Evolutionary conservation across 2,113 vertebrate genomes (phyloP).

Genomic region (Macaca fascicularis): T2T-MFA8v1.1 NC_088389.1:41297001-41297500

Average conservation of each 20-base stretch:
- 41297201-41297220: conserved; percentile 67
- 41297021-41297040: conserved; percentile 39
- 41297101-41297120: conserved; percentile 19
- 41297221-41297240: conserved; percentile 75
- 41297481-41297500: conserved; percentile 29
- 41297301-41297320: conserved; percentile 59
- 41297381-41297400: conserved; percentile 62
- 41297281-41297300: conserved; percentile 66
- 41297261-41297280: conserved; percentile 64
- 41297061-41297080: neutral
- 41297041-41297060: neutral
- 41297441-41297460: conserved; percentile 64
- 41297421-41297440: conserved; percentile 69
- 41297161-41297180: conserved; percentile 60
- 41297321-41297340: conserved; percentile 67
- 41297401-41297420: conserved; percentile 60
- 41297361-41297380: conserved; percentile 56
- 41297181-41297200: conserved; percentile 60
- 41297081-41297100: neutral
- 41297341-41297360: conserved; percentile 57
- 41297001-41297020: neutral
- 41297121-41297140: conserved; percentile 24
- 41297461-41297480: conserved; percentile 66
- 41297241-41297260: conserved; percentile 75
- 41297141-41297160: conserved; percentile 50